phyloP scores from a whole-genome alignment of 1,140 invertebrate genomes.

The Drosophila gunungcola region DNA sequence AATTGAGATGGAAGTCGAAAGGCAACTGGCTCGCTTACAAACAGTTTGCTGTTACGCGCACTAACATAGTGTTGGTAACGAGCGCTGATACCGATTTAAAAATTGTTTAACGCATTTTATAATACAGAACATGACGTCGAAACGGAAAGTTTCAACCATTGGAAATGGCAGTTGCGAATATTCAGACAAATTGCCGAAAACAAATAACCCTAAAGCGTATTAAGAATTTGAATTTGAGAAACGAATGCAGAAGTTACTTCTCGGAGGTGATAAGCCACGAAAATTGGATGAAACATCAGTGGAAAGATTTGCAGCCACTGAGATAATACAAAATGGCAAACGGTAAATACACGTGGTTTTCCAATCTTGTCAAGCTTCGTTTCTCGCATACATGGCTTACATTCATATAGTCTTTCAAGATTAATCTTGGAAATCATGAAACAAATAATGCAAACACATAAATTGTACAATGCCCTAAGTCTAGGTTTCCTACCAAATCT shows the following conservation, averaged over 20 bases:
- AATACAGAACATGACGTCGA: neutral
- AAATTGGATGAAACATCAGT: neutral
- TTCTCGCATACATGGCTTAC: constrained; percentile 78
- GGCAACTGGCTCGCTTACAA: too few relatives aligned
- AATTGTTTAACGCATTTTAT: too few relatives aligned
- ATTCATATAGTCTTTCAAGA: constrained; percentile 78
- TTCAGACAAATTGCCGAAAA: neutral
- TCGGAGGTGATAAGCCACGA: neutral
- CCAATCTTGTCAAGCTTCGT: constrained; percentile 38
- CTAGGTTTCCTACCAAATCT: too few relatives aligned
- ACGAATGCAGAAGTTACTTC: constrained; percentile 10
- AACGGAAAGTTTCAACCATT: neutral
- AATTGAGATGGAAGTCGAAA: too few relatives aligned
- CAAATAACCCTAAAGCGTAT: constrained; percentile 4
- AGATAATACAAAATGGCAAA: constrained; percentile 15
- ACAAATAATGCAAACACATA: constrained; percentile 53
- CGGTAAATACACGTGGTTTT: neutral
- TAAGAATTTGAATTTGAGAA: constrained; percentile 15
- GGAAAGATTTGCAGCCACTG: constrained; percentile 1
- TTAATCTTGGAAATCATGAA: constrained; percentile 41
- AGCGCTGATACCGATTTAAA: too few relatives aligned
- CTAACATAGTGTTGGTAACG: too few relatives aligned
- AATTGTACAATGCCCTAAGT: constrained; percentile 53
- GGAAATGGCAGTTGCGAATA: neutral
- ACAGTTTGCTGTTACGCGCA: too few relatives aligned